phyloP scores from a whole-genome alignment of 2,113 vertebrate species.

The Porphyrio hochstetteri region DNA sequence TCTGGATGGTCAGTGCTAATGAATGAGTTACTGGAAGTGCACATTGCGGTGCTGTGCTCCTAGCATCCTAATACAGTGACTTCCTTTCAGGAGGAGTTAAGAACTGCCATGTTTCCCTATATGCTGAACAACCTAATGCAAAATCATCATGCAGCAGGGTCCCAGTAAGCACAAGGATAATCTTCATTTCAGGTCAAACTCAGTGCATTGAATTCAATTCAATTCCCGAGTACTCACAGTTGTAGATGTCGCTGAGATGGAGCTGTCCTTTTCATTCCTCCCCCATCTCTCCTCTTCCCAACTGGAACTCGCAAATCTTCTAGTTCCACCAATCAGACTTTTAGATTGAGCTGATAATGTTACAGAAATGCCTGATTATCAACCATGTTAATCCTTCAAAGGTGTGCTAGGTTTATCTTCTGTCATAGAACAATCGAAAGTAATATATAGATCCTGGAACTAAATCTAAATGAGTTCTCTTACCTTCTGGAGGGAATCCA shows the following conservation, averaged over 20 bases:
- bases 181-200: neutral
- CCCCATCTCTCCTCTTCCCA: neutral
- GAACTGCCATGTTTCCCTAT: neutral
- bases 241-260: neutral
- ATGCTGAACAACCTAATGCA: neutral
- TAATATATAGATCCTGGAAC: neutral
- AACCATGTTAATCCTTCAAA: neutral
- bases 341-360: neutral
- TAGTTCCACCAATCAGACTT: neutral
- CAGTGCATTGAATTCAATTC: neutral
- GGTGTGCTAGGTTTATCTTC: neutral
- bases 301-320: neutral
- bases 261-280: neutral
- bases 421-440: neutral
- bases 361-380: neutral
- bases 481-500: constrained; percentile 2
- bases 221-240: neutral
- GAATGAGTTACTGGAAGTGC: constrained; percentile 29
- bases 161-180: neutral
- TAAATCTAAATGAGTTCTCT: constrained; percentile 16
- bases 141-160: neutral
- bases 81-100: neutral
- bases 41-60: neutral
- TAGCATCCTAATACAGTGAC: neutral
- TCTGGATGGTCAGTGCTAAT: neutral